phyloP scores from a whole-genome alignment of 2,113 vertebrate genomes.

The Ariopsis seemanni region DNA sequence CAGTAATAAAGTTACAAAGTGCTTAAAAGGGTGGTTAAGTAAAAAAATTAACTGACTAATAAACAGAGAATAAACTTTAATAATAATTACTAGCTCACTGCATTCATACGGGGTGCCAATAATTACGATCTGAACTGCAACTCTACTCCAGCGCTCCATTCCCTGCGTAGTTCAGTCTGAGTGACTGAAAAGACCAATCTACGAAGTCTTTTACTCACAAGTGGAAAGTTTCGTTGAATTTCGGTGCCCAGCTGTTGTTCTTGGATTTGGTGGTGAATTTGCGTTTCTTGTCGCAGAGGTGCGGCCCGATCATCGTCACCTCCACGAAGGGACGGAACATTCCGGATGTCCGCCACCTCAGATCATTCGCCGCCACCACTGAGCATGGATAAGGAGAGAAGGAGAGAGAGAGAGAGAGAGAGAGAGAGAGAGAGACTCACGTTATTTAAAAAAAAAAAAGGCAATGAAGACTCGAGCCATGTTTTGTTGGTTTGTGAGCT shows the following conservation, averaged over 20 bases:
- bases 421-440: too few relatives aligned
- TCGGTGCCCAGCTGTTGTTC: slow-evolving; percentile 98
- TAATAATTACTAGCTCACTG: too few relatives aligned
- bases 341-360: slow-evolving; percentile 95
- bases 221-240: slow-evolving; percentile 96
- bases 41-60: neutral
- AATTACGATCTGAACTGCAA: neutral
- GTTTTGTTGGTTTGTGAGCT: too few relatives aligned
- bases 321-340: slow-evolving; percentile 98
- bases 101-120: neutral
- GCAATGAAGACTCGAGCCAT: too few relatives aligned
- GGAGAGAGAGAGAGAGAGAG: too few relatives aligned
- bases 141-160: neutral
- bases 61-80: neutral
- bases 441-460: neutral
- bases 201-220: slow-evolving; percentile 78
- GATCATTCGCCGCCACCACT: slow-evolving; percentile 92
- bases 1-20: neutral
- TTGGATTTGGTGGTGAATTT: slow-evolving; percentile 98
- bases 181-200: neutral
- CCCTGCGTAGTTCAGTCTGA: neutral
- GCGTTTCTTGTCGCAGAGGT: slow-evolving; percentile 94
- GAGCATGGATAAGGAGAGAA: neutral
- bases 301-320: slow-evolving; percentile 91
- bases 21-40: neutral